phyloP scores from a whole-genome alignment of 2,113 vertebrate species.

The Chauna torquata region DNA sequence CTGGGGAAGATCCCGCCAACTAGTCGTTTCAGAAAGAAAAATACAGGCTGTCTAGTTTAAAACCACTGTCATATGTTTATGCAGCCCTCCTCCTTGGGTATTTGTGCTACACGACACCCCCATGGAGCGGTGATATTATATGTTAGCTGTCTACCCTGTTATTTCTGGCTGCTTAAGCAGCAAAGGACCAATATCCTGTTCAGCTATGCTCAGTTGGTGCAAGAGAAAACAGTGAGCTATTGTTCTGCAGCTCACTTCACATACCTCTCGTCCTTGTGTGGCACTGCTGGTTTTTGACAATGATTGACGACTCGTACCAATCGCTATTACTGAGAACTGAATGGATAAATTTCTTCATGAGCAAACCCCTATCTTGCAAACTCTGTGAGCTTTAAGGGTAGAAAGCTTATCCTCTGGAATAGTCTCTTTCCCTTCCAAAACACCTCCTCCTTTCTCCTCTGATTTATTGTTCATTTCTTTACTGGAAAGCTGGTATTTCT shows the following conservation, averaged over 20 bases:
- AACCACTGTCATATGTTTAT: neutral
- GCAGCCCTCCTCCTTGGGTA: neutral
- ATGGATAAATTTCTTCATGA: neutral
- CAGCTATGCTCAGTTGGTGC: neutral
- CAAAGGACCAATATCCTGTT: neutral
- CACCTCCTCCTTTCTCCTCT: slow-evolving; percentile 4
- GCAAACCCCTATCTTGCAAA: neutral
- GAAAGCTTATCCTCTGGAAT: slow-evolving; percentile 18
- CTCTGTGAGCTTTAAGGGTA: neutral
- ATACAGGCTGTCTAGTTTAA: neutral
- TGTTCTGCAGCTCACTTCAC: neutral
- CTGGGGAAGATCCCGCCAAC: neutral
- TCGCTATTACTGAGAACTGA: neutral
- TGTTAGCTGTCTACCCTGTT: neutral
- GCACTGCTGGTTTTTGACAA: neutral
- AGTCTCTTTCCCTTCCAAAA: neutral
- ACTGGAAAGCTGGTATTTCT: neutral
- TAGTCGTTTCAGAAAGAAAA: slow-evolving; percentile 7
- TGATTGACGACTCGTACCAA: neutral
- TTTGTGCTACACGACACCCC: neutral
- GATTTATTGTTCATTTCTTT: slow-evolving; percentile 1
- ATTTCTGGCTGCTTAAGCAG: slow-evolving; percentile 53
- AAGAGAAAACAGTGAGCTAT: neutral
- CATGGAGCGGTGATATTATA: neutral
- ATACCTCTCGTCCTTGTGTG: neutral